Evolutionary conservation across 2,888 invertebrate species (phyloP).

Genomic region (Epinotia bilunana): DNA sequence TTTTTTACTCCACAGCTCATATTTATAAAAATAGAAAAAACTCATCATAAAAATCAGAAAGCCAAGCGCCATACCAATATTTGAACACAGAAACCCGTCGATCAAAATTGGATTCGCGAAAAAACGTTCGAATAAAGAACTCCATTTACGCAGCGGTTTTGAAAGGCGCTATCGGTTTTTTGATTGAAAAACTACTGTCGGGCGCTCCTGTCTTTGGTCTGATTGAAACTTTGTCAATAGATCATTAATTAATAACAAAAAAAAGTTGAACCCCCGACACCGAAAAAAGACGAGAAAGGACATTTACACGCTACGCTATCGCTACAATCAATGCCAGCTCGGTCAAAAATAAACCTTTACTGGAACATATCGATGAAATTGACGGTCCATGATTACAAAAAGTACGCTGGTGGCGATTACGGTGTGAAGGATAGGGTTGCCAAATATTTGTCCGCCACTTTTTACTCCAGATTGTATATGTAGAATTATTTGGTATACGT

Average conservation of each 20-base stretch:
- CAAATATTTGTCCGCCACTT: too few species aligned
- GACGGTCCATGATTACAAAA: constrained; percentile 17
- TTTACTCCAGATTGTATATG: too few species aligned
- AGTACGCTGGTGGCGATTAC: constrained; percentile 7
- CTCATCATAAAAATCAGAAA: neutral
- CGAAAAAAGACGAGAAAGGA: too few species aligned
- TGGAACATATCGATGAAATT: neutral
- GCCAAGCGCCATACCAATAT: neutral
- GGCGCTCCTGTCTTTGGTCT: constrained; percentile 11
- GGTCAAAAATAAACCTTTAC: neutral
- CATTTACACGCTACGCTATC: too few species aligned
- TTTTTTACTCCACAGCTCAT: too few species aligned
- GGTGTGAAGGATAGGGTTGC: too few species aligned
- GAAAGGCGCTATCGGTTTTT: constrained; percentile 20
- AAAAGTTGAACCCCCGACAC: too few species aligned
- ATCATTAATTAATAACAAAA: too few species aligned
- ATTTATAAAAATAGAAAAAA: neutral
- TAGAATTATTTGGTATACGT: too few species aligned
- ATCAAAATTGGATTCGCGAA: constrained; percentile 7
- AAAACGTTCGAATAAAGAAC: constrained; percentile 28
- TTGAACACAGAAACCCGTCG: constrained; percentile 1
- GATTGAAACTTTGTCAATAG: constrained; percentile 11
- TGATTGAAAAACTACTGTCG: constrained; percentile 23
- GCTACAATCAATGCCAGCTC: neutral
- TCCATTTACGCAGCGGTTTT: constrained; percentile 21